Conservation (phyloP, 2,797 vertebrate genomes). For the Bradypodion pumilum region DNA sequence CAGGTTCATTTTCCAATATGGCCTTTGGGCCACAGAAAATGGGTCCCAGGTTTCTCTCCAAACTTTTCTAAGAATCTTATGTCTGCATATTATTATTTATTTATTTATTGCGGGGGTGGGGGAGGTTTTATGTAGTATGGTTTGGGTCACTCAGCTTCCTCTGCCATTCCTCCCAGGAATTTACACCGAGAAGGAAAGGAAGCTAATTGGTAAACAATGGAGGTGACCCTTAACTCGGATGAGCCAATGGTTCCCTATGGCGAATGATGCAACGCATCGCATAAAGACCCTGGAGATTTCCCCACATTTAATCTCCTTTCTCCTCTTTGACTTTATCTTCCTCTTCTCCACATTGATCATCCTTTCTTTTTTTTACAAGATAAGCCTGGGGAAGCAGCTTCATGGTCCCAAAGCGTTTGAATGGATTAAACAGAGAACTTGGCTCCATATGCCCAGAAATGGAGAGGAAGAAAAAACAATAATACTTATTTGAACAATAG, state of each 20-base stretch:
- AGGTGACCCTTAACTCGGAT: slow-evolving; percentile 15
- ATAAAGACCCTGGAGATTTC: background rate
- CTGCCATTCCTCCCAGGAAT: slow-evolving; percentile 32
- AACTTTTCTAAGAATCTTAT: fast-evolving
- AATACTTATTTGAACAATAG: background rate
- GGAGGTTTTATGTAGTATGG: background rate
- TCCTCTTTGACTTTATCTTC: background rate
- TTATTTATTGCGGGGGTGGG: background rate
- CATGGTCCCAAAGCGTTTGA: background rate
- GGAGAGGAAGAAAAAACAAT: too few species aligned
- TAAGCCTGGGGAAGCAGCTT: background rate
- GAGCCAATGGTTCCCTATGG: slow-evolving; percentile 28
- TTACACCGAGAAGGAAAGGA: background rate
- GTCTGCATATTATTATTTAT: too few species aligned
- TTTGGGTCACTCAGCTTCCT: slow-evolving; percentile 22
- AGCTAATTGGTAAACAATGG: slow-evolving; percentile 1
- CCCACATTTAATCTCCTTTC: background rate
- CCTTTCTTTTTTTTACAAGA: background rate
- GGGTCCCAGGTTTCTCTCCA: slow-evolving; percentile 26
- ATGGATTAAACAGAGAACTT: background rate
- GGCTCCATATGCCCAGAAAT: background rate
- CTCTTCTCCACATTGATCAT: too few species aligned
- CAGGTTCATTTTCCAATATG: slow-evolving; percentile 12
- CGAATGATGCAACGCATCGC: background rate
- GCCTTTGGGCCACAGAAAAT: slow-evolving; percentile 16